Conservation (phyloP, 1,140 invertebrate species). For the Diorhabda sublineata region DNA sequence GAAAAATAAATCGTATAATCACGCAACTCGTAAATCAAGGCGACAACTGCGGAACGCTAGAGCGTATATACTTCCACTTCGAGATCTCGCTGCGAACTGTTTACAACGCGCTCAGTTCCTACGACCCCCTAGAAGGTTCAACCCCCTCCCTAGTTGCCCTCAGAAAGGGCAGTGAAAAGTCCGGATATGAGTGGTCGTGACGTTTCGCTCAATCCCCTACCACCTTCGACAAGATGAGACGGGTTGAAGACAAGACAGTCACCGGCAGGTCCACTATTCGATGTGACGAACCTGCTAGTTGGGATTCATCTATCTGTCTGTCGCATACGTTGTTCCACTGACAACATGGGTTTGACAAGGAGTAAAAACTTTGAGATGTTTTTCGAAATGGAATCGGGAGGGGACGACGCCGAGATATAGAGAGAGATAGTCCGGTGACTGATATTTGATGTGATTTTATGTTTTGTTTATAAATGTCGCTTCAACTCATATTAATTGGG, state of each 20-base stretch:
- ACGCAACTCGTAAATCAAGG: background rate
- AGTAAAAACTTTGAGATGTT: background rate
- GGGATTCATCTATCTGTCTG: slow-evolving; percentile 39
- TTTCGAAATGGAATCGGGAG: background rate
- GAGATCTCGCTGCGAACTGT: slow-evolving; percentile 25
- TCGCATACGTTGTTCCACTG: slow-evolving; percentile 23
- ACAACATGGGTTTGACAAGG: slow-evolving; percentile 14
- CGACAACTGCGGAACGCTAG: background rate
- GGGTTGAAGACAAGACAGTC: slow-evolving; percentile 20
- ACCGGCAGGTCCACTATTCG: slow-evolving; percentile 12
- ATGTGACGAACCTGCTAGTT: slow-evolving; percentile 33
- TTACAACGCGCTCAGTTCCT: slow-evolving; percentile 31
- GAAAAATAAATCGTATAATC: slow-evolving; percentile 15
- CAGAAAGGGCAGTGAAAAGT: slow-evolving; percentile 35
- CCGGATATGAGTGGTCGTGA: slow-evolving; percentile 39
- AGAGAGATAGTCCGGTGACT: background rate
- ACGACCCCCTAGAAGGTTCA: slow-evolving; percentile 27
- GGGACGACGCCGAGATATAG: background rate
- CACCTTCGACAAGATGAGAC: slow-evolving; percentile 24
- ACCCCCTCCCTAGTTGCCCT: slow-evolving; percentile 21
- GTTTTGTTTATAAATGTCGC: slow-evolving; percentile 1
- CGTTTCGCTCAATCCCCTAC: slow-evolving; percentile 22
- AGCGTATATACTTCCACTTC: background rate
- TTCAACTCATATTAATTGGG: background rate
- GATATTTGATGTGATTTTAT: background rate